Evolutionary conservation across 2,113 vertebrate genomes (phyloP).

Genomic region (Naja naja): DNA sequence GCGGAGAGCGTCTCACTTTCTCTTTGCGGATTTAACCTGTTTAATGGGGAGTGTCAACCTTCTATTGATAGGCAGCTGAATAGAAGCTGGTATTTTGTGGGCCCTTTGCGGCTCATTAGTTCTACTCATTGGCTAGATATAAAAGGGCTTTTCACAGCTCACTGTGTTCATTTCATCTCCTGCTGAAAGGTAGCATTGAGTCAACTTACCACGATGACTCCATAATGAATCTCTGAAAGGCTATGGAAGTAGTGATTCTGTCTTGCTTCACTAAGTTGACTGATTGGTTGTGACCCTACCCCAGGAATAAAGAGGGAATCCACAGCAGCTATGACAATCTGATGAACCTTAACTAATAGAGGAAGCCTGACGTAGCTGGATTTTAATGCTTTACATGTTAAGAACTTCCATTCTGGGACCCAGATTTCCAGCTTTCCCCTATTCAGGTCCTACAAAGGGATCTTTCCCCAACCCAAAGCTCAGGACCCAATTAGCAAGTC

Average conservation of each 20-base stretch:
- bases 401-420: background rate
- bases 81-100: background rate
- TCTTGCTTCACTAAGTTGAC: conserved; percentile 19
- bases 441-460: background rate
- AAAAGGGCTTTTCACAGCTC: conserved; percentile 41
- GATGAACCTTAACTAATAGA: background rate
- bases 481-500: background rate
- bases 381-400: background rate
- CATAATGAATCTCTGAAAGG: conserved; percentile 46
- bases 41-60: conserved; percentile 39
- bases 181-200: conserved; percentile 32
- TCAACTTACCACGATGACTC: conserved; percentile 38
- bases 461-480: background rate
- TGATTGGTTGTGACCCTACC: conserved; percentile 12
- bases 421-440: background rate
- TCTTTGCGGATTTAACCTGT: conserved; percentile 40
- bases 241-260: background rate
- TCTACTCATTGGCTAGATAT: conserved; percentile 40
- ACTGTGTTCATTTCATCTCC: conserved; percentile 39
- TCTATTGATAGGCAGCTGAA: conserved; percentile 22
- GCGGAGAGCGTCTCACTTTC: conserved; percentile 6
- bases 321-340: background rate
- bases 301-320: background rate
- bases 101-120: conserved; percentile 41
- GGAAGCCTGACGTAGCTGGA: background rate